Evolutionary conservation across 2,113 vertebrate species (phyloP).

Genomic region (Chloebia gouldiae): DNA sequence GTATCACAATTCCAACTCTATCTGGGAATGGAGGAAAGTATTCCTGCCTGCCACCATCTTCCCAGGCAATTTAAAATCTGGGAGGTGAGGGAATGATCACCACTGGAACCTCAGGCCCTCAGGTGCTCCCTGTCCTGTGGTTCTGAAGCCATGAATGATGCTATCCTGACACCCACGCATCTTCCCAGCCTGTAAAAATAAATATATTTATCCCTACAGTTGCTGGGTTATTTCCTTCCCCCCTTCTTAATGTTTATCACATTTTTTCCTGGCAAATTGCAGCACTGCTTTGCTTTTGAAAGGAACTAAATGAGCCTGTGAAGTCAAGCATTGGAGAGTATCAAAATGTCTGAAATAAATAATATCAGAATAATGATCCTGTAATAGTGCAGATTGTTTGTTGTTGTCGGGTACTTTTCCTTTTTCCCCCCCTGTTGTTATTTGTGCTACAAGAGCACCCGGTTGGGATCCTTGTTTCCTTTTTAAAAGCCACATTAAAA

Average conservation of each 20-base stretch:
- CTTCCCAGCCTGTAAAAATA: not conserved
- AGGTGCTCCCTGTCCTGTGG: not conserved
- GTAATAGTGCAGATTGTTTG: slow-evolving; percentile 51
- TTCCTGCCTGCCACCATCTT: not conserved
- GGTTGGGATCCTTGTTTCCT: slow-evolving; percentile 28
- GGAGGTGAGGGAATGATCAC: not conserved
- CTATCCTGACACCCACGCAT: fast-evolving
- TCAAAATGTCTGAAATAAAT: slow-evolving; percentile 56
- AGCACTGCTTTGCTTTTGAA: slow-evolving; percentile 12
- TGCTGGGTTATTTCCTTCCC: fast-evolving
- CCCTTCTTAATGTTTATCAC: slow-evolving; percentile 6
- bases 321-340: slow-evolving; percentile 48
- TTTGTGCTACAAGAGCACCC: slow-evolving; percentile 27
- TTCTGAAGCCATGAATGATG: not conserved
- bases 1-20: fast-evolving
- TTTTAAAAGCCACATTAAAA: slow-evolving; percentile 27
- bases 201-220: not conserved
- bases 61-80: not conserved
- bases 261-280: slow-evolving; percentile 47
- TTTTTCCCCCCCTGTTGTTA: not conserved
- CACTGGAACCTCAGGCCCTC: not conserved
- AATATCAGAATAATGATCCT: slow-evolving; percentile 56
- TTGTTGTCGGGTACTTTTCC: not conserved
- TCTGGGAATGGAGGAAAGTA: not conserved
- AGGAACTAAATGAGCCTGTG: slow-evolving; percentile 44